Conservation (phyloP, 2,113 vertebrate genomes). For the Naja naja region DNA sequence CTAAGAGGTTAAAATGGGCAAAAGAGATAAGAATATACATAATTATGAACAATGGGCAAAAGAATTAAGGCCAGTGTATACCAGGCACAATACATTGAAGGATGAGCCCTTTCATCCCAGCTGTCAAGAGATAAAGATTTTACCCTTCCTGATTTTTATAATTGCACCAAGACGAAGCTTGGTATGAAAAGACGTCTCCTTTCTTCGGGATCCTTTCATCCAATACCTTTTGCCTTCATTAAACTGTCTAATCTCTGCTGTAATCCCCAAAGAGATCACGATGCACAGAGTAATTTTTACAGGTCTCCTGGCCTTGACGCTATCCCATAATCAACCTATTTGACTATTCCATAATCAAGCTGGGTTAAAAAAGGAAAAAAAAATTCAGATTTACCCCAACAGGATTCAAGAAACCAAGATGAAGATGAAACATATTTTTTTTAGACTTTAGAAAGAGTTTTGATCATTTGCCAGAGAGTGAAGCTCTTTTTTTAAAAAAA, state of each 20-base stretch:
- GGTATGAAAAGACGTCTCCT: background rate
- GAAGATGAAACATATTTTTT: no score
- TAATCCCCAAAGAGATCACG: background rate
- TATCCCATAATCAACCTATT: background rate
- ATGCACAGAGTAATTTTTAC: background rate
- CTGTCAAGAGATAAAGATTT: background rate
- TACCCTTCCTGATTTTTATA: background rate
- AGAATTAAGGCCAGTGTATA: background rate
- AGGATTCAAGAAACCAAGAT: background rate
- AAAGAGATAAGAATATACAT: background rate
- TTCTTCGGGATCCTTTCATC: constrained; percentile 8
- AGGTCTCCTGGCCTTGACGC: background rate
- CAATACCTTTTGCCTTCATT: background rate
- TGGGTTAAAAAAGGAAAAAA: background rate
- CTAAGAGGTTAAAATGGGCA: background rate
- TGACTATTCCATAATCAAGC: constrained; percentile 1
- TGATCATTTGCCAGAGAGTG: background rate
- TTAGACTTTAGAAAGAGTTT: background rate
- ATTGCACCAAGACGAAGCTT: background rate
- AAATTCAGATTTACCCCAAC: background rate
- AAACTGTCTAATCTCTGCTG: constrained; percentile 17
- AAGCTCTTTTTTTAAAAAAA: background rate
- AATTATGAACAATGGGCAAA: background rate
- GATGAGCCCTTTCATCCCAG: background rate
- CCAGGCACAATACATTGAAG: background rate